Base-by-base conservation (phyloP, 2,888 invertebrate genomes). In the Pandemis heparana region DNA sequence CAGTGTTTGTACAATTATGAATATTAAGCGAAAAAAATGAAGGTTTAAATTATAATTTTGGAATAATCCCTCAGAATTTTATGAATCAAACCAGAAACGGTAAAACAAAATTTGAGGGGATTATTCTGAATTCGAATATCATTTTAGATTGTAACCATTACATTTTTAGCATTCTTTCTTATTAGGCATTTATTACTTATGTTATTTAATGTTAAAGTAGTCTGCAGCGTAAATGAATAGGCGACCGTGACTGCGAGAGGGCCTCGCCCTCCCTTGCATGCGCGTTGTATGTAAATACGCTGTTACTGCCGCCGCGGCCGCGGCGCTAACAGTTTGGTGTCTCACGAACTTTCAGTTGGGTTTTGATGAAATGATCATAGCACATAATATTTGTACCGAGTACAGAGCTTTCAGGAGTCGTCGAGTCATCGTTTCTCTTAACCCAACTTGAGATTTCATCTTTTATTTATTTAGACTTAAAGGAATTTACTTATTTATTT, bases 391-490 rank as follows among this genome's bases (percentile, higher is more conserved):
- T 73, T 70, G 73, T 69, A 70, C 53, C 12, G 48, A 41, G 69
- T 69, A 69, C 51, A 65, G 32, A 48, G 38, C 69, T 69, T 69
- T 12, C 53, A 38, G 1, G 65, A 60, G 41, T 46, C 59, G 73
- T 65, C 74, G 78, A 76, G 74, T 70, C 77, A 79, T 79, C 82
- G 87, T 92, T 94, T 92, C 89, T 88, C 90, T 85, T 85, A 94
- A 94, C 94, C 92, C 94, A 94, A 94, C 94, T 94, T 94, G 94
- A 94, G 94, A 94, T 89, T 94, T 93, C 92, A 83, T 81, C 82
- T 86, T 62, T 87, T 92, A 91, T 91, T 92, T 92, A 92, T 90
- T 91, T 91, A 89, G 88, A 85, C 81, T 87, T 75, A 75, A 77
- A 84, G 83, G 84, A 87, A 84, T 82, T 83, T 84, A 86, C 83